Evolutionary conservation across 2,888 invertebrate genomes (phyloP).

Genomic region (Pyrocoelia pectoralis): DNA sequence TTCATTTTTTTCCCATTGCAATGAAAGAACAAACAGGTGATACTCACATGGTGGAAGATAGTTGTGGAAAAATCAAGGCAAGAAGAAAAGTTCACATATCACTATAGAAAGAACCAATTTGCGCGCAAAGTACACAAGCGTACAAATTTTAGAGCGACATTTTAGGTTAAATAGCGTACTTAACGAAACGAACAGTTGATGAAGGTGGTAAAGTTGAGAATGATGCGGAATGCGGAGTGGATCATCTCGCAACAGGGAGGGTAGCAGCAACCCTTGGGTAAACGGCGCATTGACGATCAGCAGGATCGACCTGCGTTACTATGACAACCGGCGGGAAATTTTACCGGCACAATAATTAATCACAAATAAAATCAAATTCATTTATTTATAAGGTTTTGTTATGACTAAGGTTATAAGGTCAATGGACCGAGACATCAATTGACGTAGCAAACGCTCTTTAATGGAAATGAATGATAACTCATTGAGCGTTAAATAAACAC

Average conservation of each 20-base stretch:
- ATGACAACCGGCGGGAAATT: conserved; percentile 57
- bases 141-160: conserved; percentile 30
- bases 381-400: neutral
- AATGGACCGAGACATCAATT: neutral
- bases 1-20: neutral
- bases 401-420: neutral
- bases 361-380: conserved; percentile 26
- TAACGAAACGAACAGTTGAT: conserved; percentile 36
- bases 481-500: conserved; percentile 9
- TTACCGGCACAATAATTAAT: conserved; percentile 36
- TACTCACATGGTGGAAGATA: conserved; percentile 33
- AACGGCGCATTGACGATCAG: conserved; percentile 50
- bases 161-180: conserved; percentile 33
- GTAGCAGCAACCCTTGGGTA: conserved; percentile 44
- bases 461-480: neutral
- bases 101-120: conserved; percentile 7
- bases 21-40: conserved; percentile 25
- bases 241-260: conserved; percentile 38
- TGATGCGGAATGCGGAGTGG: conserved; percentile 36
- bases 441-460: neutral
- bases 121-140: conserved; percentile 9
- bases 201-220: conserved; percentile 34
- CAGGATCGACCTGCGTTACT: conserved; percentile 56
- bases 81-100: conserved; percentile 26
- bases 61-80: conserved; percentile 16